phyloP scores from a whole-genome alignment of 2,888 invertebrate species.

The Leptarthrus brevirostris region DNA sequence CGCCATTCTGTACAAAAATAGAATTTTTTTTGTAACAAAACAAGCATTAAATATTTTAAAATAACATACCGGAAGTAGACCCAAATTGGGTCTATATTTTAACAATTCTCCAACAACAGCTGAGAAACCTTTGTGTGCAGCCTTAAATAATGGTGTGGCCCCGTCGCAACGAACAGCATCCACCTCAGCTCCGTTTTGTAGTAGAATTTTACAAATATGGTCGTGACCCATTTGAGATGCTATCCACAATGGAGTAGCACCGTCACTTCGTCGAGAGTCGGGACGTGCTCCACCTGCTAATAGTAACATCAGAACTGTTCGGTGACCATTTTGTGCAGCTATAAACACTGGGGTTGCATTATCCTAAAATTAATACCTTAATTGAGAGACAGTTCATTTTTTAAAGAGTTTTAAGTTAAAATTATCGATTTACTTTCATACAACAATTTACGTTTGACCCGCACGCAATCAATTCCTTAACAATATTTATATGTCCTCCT shows the following conservation, averaged over 20 bases:
- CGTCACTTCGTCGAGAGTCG: constrained; percentile 82
- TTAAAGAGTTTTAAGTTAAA: background rate
- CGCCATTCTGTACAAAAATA: constrained; percentile 80
- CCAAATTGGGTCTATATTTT: constrained; percentile 83
- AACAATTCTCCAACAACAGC: constrained; percentile 87
- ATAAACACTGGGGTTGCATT: constrained; percentile 92
- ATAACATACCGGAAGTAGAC: constrained; percentile 79
- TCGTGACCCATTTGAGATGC: constrained; percentile 95
- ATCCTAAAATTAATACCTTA: constrained; percentile 72
- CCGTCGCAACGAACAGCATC: constrained; percentile 89
- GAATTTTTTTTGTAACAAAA: background rate
- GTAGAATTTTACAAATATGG: constrained; percentile 79
- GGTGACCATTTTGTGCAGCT: constrained; percentile 93
- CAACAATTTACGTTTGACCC: constrained; percentile 84
- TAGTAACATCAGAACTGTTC: constrained; percentile 79
- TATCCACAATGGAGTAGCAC: constrained; percentile 93
- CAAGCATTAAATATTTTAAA: background rate
- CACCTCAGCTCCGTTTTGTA: constrained; percentile 82
- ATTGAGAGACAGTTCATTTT: background rate
- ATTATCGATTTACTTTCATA: constrained; percentile 77
- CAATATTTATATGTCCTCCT: constrained; percentile 89
- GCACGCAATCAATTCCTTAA: constrained; percentile 82
- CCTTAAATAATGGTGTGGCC: constrained; percentile 93
- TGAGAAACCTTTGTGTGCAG: constrained; percentile 92
- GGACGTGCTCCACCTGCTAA: constrained; percentile 78